Percentiles rank a stretch among this genome's conserved stretches.
phyloP scores from a whole-genome alignment of 1,140 invertebrate genomes.

The Drosophila pseudoobscura region DNA sequence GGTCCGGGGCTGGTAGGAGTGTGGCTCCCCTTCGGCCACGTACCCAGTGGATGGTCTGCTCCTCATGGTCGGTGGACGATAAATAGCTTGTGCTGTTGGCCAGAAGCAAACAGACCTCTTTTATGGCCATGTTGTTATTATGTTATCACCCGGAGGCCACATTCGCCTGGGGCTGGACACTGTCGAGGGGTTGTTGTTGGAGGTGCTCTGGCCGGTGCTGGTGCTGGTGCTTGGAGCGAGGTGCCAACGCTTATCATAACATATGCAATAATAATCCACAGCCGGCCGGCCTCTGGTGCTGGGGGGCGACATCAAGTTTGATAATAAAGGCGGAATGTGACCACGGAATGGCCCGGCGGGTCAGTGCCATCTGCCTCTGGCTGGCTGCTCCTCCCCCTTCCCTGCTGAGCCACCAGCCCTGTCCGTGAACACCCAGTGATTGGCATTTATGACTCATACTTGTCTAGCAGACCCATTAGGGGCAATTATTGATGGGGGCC shows the following conservation, averaged over 20 bases:
- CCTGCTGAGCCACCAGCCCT: constrained; percentile 3
- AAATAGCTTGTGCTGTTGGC: constrained; percentile 46
- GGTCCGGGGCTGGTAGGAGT: background rate
- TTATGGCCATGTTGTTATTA: constrained; percentile 65
- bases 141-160: constrained; percentile 50
- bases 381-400: background rate
- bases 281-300: constrained; percentile 3
- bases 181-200: background rate
- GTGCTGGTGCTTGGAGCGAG: constrained; percentile 23
- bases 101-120: constrained; percentile 57
- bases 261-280: constrained; percentile 70
- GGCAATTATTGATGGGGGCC: constrained; percentile 36
- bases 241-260: constrained; percentile 60
- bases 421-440: constrained; percentile 27
- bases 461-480: constrained; percentile 26
- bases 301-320: constrained; percentile 50
- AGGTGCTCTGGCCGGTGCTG: too few relatives aligned
- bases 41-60: background rate
- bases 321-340: constrained; percentile 59
- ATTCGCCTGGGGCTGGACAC: background rate
- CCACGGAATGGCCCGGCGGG: constrained; percentile 33
- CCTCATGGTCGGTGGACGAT: constrained; percentile 33
- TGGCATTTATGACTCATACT: constrained; percentile 42
- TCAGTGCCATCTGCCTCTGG: background rate
- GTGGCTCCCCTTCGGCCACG: background rate